Conservation (phyloP, 2,888 invertebrate genomes). For the Syrphus vitripennis region DNA sequence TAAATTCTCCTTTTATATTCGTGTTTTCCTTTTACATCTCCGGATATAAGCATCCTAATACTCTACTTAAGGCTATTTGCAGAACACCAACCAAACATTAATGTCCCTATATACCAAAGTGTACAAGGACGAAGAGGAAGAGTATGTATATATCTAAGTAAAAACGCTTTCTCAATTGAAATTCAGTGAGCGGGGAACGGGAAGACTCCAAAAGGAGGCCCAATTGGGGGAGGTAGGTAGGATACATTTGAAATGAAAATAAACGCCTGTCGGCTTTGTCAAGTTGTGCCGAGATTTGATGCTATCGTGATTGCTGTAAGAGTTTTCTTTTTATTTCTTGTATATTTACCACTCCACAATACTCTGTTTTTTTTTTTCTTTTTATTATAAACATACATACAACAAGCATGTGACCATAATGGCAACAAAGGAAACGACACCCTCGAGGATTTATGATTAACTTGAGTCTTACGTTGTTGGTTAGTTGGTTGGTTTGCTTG, state of each 20-base stretch:
- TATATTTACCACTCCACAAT: not conserved
- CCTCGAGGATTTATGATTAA: constrained; percentile 65
- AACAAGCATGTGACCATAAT: constrained; percentile 63
- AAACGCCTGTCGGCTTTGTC: constrained; percentile 68
- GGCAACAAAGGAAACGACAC: constrained; percentile 57
- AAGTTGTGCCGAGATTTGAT: constrained; percentile 59
- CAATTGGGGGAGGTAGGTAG: not conserved
- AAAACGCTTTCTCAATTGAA: constrained; percentile 59
- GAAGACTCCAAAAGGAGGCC: not conserved
- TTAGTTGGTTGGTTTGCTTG: not conserved
- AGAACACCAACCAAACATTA: constrained; percentile 60
- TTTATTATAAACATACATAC: not conserved
- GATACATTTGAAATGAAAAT: constrained; percentile 64
- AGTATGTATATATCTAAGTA: constrained; percentile 40
- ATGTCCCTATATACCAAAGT: constrained; percentile 27
- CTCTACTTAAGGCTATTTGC: constrained; percentile 63
- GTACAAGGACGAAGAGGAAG: no score
- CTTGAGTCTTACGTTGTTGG: constrained; percentile 42
- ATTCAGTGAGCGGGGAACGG: constrained; percentile 26
- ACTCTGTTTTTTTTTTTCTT: not conserved
- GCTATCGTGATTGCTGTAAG: constrained; percentile 53
- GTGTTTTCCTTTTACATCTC: constrained; percentile 51
- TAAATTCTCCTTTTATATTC: constrained; percentile 55
- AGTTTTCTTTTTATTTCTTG: constrained; percentile 28
- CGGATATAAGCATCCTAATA: constrained; percentile 63